Base-by-base conservation (phyloP, 2,113 vertebrate genomes). In the Cyrtonyx montezumae region DNA sequence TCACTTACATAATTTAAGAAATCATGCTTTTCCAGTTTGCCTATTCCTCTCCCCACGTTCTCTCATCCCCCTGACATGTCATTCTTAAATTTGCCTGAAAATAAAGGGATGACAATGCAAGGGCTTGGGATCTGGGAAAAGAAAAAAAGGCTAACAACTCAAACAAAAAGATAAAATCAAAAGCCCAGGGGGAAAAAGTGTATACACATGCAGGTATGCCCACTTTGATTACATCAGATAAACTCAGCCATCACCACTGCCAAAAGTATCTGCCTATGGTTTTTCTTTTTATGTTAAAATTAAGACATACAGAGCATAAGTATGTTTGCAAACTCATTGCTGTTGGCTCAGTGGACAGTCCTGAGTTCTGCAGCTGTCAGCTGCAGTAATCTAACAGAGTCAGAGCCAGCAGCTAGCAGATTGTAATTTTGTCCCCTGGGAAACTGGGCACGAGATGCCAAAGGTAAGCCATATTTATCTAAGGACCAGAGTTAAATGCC, bases 251-350 rank as follows among this genome's bases (percentile, higher is more conserved):
- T 20, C 46, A 75, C 8, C 28, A 37, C 45, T 55, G 17, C 48
- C n/a, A 46, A 19, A 74, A 46, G 36, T 37, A 46, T 6, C 66
- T 65, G 65, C 59, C 55, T 23, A 74, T 3, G 3, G 49, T 73
- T 58, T 74, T 45, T 66, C 32, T 74, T 28, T 81, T 75, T 56
- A 65, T 79, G 55, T 74, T 45, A 55, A 61, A 66, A 49, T 63
- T 9, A 65, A 80, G 48, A n/a, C 42, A 45, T 9, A 42, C 30
- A 81, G 73, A 67, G 37, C 36, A 32, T 30, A 43, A 80, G 73
- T 77, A 79, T 4, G 46, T 32, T 78, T 94, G 96, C 94, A 95
- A 61, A 80, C 86, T 93, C 88, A 91, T 80, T 90, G 85, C 83
- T 94, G 66, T 14, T 92, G 93, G 84, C 91, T 91, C 25, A 6